phyloP scores from a whole-genome alignment of 2,888 invertebrate species.

The Aelia acuminata region DNA sequence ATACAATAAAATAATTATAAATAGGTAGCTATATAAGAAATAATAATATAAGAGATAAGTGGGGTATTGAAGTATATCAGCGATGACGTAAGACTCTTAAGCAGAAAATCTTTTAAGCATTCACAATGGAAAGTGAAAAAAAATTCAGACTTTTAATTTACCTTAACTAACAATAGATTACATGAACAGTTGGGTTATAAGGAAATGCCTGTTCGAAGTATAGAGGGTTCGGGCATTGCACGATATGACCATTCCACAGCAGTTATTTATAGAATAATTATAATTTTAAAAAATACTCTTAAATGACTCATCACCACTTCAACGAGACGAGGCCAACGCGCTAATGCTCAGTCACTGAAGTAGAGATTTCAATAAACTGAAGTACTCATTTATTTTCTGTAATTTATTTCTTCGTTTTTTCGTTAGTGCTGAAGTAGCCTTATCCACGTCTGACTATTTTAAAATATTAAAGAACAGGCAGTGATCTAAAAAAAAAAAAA shows the following conservation, averaged over 20 bases:
- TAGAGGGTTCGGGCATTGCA: neutral
- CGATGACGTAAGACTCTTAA: too few species aligned
- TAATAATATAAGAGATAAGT: too few species aligned
- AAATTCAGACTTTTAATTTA: neutral
- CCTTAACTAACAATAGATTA: conserved; percentile 1
- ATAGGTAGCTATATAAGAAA: too few species aligned
- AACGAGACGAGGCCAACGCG: neutral
- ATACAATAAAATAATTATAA: too few species aligned
- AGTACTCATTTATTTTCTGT: too few species aligned
- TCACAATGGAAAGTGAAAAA: neutral
- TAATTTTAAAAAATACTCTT: neutral
- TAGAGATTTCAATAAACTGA: neutral
- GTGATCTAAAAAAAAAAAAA: too few species aligned
- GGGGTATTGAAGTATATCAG: too few species aligned
- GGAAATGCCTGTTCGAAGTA: neutral
- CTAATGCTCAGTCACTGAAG: neutral
- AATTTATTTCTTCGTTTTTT: too few species aligned
- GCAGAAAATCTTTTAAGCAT: neutral
- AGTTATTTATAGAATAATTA: neutral
- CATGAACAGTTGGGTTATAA: neutral
- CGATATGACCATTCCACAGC: neutral
- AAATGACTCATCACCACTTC: neutral
- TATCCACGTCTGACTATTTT: too few species aligned
- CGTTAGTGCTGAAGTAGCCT: too few species aligned
- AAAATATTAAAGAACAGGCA: too few species aligned